Evolutionary conservation across 2,113 vertebrate genomes (phyloP).

Genomic region (Herpailurus yagouaroundi): DNA sequence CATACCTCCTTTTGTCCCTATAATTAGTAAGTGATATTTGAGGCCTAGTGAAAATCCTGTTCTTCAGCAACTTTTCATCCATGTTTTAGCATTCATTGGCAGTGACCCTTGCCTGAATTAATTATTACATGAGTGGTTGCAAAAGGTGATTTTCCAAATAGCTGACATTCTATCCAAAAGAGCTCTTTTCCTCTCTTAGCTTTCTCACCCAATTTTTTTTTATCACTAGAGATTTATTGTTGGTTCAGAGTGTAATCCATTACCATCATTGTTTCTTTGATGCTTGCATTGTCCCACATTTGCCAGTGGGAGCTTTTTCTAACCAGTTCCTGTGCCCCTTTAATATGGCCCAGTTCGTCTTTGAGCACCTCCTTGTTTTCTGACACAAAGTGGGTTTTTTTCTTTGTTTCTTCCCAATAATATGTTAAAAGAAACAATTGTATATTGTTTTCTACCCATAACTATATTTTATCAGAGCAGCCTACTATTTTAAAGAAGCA

Average conservation of each 20-base stretch:
- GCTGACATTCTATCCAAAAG: not conserved
- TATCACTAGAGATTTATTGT: not conserved
- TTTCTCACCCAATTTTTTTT: no score
- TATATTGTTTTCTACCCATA: not conserved
- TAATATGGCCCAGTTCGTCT: not conserved
- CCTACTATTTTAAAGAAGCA: not conserved
- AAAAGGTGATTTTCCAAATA: not conserved
- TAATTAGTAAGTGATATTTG: not conserved
- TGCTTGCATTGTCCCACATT: not conserved
- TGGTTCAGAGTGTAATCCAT: not conserved
- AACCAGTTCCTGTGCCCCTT: not conserved
- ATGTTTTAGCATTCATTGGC: not conserved
- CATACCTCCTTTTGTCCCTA: not conserved
- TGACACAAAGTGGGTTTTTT: not conserved
- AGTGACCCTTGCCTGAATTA: not conserved
- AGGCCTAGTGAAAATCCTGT: not conserved
- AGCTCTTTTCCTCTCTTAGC: not conserved
- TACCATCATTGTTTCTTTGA: not conserved
- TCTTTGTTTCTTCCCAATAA: not conserved
- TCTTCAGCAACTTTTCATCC: not conserved
- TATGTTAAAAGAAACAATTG: not conserved
- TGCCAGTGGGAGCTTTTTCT: not conserved
- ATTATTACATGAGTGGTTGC: not conserved
- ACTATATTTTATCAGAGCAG: conserved; percentile 49
- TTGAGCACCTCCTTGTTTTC: not conserved